A percentile compares a stretch with the other conserved stretches of the same genome.
Evolutionary conservation across 2,797 vertebrate species (phyloP).

Genomic region (Psittacula echo): DNA sequence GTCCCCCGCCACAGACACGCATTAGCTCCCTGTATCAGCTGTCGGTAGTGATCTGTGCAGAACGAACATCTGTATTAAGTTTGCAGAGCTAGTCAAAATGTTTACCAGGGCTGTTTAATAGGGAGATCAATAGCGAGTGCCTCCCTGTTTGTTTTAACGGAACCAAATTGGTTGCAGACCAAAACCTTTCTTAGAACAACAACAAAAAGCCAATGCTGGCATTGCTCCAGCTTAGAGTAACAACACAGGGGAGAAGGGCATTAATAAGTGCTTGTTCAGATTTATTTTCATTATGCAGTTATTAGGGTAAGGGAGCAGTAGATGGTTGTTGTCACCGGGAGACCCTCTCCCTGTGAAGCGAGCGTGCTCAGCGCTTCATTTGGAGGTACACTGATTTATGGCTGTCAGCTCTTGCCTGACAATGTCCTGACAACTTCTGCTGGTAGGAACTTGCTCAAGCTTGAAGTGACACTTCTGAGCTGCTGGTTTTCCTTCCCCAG

Average conservation of each 20-base stretch:
- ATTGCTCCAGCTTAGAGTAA: conserved; percentile 39
- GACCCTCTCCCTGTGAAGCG: conserved; percentile 22
- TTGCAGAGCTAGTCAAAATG: conserved; percentile 69
- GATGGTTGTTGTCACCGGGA: conserved; percentile 31
- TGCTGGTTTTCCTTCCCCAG: conserved; percentile 42
- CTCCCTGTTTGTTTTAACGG: conserved; percentile 70
- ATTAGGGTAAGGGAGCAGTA: conserved; percentile 29
- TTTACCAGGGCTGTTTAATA: conserved; percentile 75
- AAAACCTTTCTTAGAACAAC: conserved; percentile 31
- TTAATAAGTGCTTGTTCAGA: conserved; percentile 20
- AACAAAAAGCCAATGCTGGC: neutral
- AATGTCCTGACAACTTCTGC: conserved; percentile 69
- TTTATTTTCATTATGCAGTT: conserved; percentile 37
- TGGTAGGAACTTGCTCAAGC: conserved; percentile 69
- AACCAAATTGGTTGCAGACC: conserved; percentile 59
- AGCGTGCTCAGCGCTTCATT: neutral
- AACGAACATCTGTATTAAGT: conserved; percentile 71
- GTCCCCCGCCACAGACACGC: neutral
- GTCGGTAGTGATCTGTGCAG: conserved; percentile 18
- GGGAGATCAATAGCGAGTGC: conserved; percentile 69
- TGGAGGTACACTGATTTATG: conserved; percentile 57
- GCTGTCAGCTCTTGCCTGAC: conserved; percentile 58
- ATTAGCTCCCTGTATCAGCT: conserved; percentile 6
- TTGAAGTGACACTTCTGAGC: conserved; percentile 64
- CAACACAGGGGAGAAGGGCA: neutral